Percentiles rank a stretch among this genome's conserved stretches.
phyloP scores from a whole-genome alignment of 2,888 invertebrate species.

The Lasioglossum malachurum region DNA sequence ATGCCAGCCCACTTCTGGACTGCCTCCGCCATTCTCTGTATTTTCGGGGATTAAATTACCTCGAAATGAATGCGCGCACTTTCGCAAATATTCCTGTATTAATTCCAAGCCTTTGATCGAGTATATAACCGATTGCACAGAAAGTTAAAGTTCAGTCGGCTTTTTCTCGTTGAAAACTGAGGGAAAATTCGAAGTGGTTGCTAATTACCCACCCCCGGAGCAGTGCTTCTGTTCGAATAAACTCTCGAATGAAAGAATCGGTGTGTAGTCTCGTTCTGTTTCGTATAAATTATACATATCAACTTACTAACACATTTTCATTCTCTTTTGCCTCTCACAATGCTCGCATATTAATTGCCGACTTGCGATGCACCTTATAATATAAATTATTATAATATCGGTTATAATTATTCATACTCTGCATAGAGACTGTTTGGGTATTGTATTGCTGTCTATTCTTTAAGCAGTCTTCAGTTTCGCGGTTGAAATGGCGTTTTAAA shows the following conservation, averaged over 20 bases:
- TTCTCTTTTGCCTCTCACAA: neutral
- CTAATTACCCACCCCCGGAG: slow-evolving; percentile 31
- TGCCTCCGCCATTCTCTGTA: neutral
- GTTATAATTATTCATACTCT: too few relatives aligned
- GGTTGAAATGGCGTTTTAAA: too few relatives aligned
- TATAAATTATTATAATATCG: neutral
- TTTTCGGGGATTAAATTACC: slow-evolving; percentile 27
- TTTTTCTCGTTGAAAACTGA: slow-evolving; percentile 8
- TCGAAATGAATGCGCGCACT: neutral
- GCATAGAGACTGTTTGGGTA: too few relatives aligned
- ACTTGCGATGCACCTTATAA: neutral
- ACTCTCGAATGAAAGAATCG: slow-evolving; percentile 1
- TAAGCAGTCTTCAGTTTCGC: too few relatives aligned
- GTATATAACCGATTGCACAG: slow-evolving; percentile 14
- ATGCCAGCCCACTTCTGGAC: neutral
- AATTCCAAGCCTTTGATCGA: slow-evolving; percentile 24
- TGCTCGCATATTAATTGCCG: neutral
- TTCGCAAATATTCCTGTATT: slow-evolving; percentile 33
- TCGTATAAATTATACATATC: neutral
- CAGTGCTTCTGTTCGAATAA: slow-evolving; percentile 21
- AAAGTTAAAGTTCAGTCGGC: slow-evolving; percentile 14
- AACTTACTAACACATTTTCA: neutral
- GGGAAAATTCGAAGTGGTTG: slow-evolving; percentile 10
- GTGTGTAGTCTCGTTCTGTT: neutral
- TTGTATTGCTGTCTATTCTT: too few relatives aligned